These are phyloP conservation scores for Aegithalos caudatus DNA, from an alignment of 2,113 vertebrate species.

Conservation along the genomic window DNA sequence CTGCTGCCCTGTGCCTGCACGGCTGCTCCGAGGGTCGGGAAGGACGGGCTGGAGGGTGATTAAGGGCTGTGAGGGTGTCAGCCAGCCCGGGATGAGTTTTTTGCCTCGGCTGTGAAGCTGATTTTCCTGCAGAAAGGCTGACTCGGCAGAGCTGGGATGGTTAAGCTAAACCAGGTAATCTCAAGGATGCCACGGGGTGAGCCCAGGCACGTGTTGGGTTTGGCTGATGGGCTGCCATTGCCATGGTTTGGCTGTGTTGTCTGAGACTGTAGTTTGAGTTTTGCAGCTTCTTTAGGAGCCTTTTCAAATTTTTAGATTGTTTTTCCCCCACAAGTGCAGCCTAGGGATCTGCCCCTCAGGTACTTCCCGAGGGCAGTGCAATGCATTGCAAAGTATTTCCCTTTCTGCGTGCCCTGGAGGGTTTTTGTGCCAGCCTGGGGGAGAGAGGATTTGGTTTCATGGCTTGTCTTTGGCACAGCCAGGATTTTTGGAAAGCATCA, in stretches of 20 bases:
- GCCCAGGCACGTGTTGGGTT: background rate
- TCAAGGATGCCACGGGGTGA: background rate
- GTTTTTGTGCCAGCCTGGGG: background rate
- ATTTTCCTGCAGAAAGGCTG: background rate
- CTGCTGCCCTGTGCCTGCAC: background rate
- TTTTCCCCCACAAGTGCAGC: background rate
- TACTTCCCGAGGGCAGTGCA: background rate
- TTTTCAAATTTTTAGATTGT: background rate
- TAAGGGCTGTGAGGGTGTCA: background rate
- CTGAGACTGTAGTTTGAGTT: background rate
- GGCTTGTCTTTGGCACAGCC: background rate
- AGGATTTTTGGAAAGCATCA: background rate
- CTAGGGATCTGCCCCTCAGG: background rate
- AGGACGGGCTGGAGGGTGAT: accelerated
- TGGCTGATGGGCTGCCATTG: background rate
- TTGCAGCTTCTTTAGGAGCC: background rate
- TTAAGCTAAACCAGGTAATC: background rate
- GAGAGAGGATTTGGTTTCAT: background rate
- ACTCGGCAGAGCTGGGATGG: background rate
- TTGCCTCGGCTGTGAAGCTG: background rate
- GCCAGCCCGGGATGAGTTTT: background rate
- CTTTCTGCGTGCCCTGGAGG: background rate
- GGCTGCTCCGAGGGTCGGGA: accelerated
- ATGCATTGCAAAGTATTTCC: background rate
- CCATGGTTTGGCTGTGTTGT: background rate